A percentile compares a stretch with the other conserved stretches of the same genome.
Evolutionary conservation across 2,888 invertebrate genomes (phyloP).

Genomic region (Lepidocyrtinus sp.): DNA sequence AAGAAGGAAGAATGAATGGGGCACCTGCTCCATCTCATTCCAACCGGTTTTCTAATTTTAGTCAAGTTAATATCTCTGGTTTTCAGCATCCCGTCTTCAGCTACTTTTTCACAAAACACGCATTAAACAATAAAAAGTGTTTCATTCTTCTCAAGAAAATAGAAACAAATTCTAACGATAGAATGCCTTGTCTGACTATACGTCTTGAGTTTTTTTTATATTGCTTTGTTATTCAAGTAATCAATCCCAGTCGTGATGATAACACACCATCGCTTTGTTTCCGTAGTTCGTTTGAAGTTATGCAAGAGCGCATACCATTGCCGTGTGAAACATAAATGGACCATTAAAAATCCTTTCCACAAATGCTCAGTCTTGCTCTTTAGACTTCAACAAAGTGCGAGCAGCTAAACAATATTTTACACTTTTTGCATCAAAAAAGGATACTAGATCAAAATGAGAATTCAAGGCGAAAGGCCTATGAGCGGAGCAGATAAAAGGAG

Average conservation of each 20-base stretch:
- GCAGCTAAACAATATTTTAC: no score
- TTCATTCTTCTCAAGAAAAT: neutral
- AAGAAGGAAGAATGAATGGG: slow-evolving; percentile 26
- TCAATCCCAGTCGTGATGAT: slow-evolving; percentile 33
- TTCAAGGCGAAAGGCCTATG: no score
- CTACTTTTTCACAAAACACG: slow-evolving; percentile 24
- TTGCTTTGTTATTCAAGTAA: slow-evolving; percentile 22
- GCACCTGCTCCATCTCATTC: slow-evolving; percentile 16
- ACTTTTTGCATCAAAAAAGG: slow-evolving; percentile 23
- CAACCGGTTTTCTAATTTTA: slow-evolving; percentile 41
- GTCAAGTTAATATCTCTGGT: slow-evolving; percentile 39
- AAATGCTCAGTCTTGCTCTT: no score
- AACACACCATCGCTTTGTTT: slow-evolving; percentile 14
- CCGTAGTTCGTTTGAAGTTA: neutral
- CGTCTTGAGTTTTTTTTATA: no score
- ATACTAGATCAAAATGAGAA: neutral
- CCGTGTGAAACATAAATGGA: slow-evolving; percentile 45
- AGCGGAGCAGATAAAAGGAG: neutral
- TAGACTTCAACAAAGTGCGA: no score
- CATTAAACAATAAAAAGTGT: neutral
- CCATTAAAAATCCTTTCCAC: slow-evolving; percentile 40
- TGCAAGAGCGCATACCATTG: no score
- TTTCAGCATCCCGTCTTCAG: no score
- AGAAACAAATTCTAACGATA: neutral
- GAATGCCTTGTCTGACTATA: no score